Evolutionary conservation across 2,888 invertebrate genomes (phyloP).

Genomic region (Tachina fera): DNA sequence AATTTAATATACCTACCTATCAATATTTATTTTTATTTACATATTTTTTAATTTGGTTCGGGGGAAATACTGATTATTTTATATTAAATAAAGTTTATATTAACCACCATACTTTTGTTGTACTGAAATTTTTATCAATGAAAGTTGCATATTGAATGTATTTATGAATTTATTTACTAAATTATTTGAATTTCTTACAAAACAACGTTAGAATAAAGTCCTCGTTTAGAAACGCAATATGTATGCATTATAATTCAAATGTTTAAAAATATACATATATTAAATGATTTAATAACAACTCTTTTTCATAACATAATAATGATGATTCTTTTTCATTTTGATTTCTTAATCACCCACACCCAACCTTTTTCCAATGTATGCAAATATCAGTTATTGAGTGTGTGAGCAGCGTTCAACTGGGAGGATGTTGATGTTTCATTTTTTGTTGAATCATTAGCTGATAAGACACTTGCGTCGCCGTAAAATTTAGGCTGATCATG

Average conservation of each 20-base stretch:
- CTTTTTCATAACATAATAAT: slow-evolving; percentile 46
- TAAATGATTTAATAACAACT: slow-evolving; percentile 70
- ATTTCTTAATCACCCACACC: slow-evolving; percentile 69
- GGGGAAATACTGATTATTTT: too few relatives aligned
- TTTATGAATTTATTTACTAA: too few relatives aligned
- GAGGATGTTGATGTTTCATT: slow-evolving; percentile 63
- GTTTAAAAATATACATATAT: slow-evolving; percentile 30
- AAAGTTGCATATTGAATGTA: too few relatives aligned
- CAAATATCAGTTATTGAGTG: slow-evolving; percentile 69
- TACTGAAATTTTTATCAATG: too few relatives aligned
- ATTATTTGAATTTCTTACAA: background rate
- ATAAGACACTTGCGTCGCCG: slow-evolving; percentile 78
- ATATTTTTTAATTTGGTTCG: too few relatives aligned
- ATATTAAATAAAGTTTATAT: too few relatives aligned
- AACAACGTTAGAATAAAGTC: background rate
- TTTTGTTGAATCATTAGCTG: slow-evolving; percentile 75
- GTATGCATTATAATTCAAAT: slow-evolving; percentile 15
- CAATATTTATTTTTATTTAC: too few relatives aligned
- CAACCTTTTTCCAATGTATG: slow-evolving; percentile 62
- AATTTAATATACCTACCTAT: too few relatives aligned
- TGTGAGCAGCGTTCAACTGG: slow-evolving; percentile 71
- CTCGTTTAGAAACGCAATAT: slow-evolving; percentile 7
- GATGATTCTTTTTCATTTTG: slow-evolving; percentile 51
- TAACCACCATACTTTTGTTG: too few relatives aligned
- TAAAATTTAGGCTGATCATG: slow-evolving; percentile 83